phyloP scores from a whole-genome alignment of 1,140 invertebrate genomes.

The Eulimnadia texana region DNA sequence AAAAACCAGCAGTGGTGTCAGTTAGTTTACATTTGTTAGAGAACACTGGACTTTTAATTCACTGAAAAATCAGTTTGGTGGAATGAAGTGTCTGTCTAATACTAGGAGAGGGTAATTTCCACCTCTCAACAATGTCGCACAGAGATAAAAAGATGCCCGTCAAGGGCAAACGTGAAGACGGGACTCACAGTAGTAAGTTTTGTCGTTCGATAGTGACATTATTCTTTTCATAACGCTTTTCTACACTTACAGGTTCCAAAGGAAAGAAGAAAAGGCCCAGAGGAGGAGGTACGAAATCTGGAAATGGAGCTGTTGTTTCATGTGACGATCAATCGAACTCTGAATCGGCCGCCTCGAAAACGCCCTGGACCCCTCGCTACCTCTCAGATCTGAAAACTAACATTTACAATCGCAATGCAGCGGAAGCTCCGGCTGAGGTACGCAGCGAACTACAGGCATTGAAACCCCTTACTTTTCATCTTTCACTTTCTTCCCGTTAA shows the following conservation, averaged over 20 bases:
- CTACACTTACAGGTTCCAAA: neutral
- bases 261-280: constrained; percentile 1
- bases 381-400: constrained; percentile 71
- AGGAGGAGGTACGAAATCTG: constrained; percentile 7
- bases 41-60: too few species aligned
- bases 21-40: too few species aligned
- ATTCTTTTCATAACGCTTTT: neutral
- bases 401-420: constrained; percentile 75
- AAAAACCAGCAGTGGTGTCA: too few species aligned
- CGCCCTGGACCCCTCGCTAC: constrained; percentile 63
- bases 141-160: constrained; percentile 5
- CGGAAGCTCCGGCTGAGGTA: constrained; percentile 70
- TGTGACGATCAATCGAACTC: constrained; percentile 3
- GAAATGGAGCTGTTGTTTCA: neutral
- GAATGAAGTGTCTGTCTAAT: neutral
- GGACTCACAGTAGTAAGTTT: constrained; percentile 2
- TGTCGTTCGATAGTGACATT: neutral
- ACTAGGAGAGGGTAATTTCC: neutral
- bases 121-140: neutral
- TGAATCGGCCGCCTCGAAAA: constrained; percentile 10
- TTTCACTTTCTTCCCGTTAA: too few species aligned
- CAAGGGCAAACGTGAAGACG: constrained; percentile 9
- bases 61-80: too few species aligned
- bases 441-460: too few species aligned
- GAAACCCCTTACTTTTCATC: too few species aligned